Percentiles rank a stretch among this genome's conserved stretches.
These are phyloP conservation scores for Mesocricetus auratus DNA, from an alignment of 2,113 vertebrate species.

Conservation along the genomic window DNA sequence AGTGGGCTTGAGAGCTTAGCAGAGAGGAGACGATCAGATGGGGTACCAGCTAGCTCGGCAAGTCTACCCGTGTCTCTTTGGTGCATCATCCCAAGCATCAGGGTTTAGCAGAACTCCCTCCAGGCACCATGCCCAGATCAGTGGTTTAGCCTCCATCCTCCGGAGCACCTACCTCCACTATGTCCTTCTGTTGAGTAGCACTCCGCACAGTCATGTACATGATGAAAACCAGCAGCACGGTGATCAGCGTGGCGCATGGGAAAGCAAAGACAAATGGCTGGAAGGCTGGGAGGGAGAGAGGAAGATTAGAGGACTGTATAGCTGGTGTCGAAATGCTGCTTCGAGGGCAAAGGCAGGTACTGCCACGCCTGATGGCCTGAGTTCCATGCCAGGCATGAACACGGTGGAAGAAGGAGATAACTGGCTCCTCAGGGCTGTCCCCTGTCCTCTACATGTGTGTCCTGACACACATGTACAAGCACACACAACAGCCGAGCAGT, in stretches of 20 bases:
- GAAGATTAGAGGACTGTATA: rapidly evolving
- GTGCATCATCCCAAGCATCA: not conserved
- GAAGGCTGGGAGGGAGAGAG: conserved; percentile 82
- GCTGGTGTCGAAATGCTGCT: too few species aligned
- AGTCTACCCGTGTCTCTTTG: not conserved
- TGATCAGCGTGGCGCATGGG: conserved; percentile 87
- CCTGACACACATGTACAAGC: not conserved
- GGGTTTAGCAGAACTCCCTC: not conserved
- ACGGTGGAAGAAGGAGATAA: not conserved
- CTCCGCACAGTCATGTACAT: conserved; percentile 87
- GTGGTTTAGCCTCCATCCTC: not conserved
- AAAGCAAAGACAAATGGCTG: conserved; percentile 89
- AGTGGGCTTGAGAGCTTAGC: not conserved
- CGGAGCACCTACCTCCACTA: conserved; percentile 87
- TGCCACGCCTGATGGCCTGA: not conserved
- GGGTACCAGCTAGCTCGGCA: not conserved
- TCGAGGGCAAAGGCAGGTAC: too few species aligned
- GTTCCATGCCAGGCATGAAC: not conserved
- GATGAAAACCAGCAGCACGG: conserved; percentile 88
- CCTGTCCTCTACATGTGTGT: not conserved
- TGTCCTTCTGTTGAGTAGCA: conserved; percentile 82
- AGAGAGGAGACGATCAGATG: not conserved
- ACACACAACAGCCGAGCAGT: too few species aligned
- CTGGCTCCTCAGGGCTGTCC: not conserved
- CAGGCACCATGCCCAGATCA: not conserved